Evolutionary conservation across 2,888 invertebrate genomes (phyloP).

Genomic region (Fabriciana adippe): DNA sequence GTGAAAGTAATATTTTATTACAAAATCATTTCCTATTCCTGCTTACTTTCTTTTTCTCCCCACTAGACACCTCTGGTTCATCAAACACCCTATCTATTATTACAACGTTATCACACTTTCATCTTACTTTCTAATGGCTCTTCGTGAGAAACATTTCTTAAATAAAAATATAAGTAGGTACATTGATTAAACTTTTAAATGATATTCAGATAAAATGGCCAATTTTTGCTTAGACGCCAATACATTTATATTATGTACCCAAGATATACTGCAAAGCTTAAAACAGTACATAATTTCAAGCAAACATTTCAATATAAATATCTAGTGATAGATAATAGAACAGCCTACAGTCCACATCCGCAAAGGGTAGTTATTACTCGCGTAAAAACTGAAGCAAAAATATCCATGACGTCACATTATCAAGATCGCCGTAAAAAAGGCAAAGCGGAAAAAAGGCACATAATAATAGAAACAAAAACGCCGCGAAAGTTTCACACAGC

Average conservation of each 20-base stretch:
- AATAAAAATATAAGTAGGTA: neutral
- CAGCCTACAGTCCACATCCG: slow-evolving; percentile 38
- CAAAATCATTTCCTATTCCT: slow-evolving; percentile 47
- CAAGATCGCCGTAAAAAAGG: slow-evolving; percentile 54
- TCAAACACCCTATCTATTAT: slow-evolving; percentile 20
- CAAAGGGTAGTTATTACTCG: slow-evolving; percentile 42
- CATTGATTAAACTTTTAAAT: slow-evolving; percentile 8
- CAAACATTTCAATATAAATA: slow-evolving; percentile 38
- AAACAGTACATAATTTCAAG: slow-evolving; percentile 2
- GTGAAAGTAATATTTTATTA: slow-evolving; percentile 52
- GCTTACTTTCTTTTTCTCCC: slow-evolving; percentile 46
- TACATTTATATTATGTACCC: neutral
- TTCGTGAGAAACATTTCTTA: slow-evolving; percentile 4
- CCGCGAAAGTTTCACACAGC: slow-evolving; percentile 57
- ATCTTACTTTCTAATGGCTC: slow-evolving; percentile 10
- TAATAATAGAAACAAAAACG: slow-evolving; percentile 61
- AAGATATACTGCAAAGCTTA: neutral
- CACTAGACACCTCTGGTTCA: slow-evolving; percentile 15
- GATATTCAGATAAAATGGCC: neutral
- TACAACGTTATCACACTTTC: slow-evolving; percentile 22
- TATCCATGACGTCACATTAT: slow-evolving; percentile 46
- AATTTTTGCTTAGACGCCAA: slow-evolving; percentile 1
- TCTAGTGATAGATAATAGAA: slow-evolving; percentile 39
- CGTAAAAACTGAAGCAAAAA: slow-evolving; percentile 42
- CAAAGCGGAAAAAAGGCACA: slow-evolving; percentile 53